Evolutionary conservation across 2,113 vertebrate genomes (phyloP).

Genomic region (Hymenochirus boettgeri): DNA sequence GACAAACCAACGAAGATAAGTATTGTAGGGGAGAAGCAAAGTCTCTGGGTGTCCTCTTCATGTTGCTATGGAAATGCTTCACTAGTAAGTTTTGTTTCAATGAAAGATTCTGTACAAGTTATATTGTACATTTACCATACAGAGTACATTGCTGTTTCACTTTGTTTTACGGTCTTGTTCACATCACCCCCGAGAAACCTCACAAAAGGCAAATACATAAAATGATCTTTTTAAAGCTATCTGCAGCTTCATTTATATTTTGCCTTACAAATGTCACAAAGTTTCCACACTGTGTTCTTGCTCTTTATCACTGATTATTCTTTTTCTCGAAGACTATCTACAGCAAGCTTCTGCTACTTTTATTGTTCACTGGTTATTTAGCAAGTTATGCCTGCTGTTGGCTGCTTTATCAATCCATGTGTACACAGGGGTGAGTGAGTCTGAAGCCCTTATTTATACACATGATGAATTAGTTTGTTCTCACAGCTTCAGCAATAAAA

Average conservation of each 20-base stretch:
- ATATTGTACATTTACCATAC: slow-evolving; percentile 37
- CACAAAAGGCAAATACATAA: not conserved
- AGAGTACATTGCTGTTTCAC: slow-evolving; percentile 15
- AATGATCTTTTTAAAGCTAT: not conserved
- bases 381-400: not conserved
- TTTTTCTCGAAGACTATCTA: not conserved
- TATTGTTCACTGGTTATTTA: slow-evolving; percentile 6
- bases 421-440: not conserved
- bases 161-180: not conserved
- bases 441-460: not conserved
- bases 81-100: slow-evolving; percentile 26
- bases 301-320: not conserved
- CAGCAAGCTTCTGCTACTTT: not conserved
- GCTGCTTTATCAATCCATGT: not conserved
- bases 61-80: slow-evolving; percentile 25
- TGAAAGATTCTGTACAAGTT: not conserved
- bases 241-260: not conserved
- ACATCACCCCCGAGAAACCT: not conserved
- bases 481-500: slow-evolving; percentile 6
- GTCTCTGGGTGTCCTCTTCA: not conserved
- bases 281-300: not conserved
- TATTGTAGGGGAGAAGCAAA: slow-evolving; percentile 19
- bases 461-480: slow-evolving; percentile 2
- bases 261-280: not conserved
- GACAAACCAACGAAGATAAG: slow-evolving; percentile 26